Base-by-base conservation (phyloP, 2,113 vertebrate species). In the Albula goreensis region DNA sequence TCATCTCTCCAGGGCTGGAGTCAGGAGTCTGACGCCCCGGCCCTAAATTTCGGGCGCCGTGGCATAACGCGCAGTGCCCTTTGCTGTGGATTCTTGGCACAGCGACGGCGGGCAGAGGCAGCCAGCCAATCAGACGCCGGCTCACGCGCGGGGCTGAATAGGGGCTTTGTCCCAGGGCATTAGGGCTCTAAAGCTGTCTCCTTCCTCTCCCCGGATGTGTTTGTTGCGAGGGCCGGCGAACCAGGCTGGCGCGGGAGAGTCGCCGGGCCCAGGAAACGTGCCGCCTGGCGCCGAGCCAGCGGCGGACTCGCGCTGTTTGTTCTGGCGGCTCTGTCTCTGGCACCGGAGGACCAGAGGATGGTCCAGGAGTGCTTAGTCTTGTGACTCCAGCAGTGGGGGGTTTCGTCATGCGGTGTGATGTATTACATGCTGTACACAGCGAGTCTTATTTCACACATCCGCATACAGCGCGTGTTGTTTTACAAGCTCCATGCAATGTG, bases 111-210 rank as follows among this genome's bases (percentile, higher is more conserved):
- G 49, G 56, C 48, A 57, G 8, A 74, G 57, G 49, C 77, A 53
- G 86, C 66, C 19, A 51, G 53, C 19, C 89, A 83, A 86, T 88
- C 9, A 9, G 2, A 87, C 89, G 83, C 82, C 41, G 90, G 90
- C 86, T 89, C 87, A 89, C 87, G 91, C 90, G 91, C 91, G 85
- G 85, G 92, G 86, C 91, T 95, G 93, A 95, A 94, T 94, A 88
- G 92, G 82, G 84, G 91, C 93, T 94, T 95, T 95, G 93, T 95
- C 88, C 91, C 86, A 87, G 31, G 88, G 92, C 82, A 94, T 94
- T 93, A 94, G 87, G 57, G 87, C 84, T 89, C 31, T 85, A 93
- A 92, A 94, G 93, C 92, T 86, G 91, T 90, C 92, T 92, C 90
- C 60, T 66, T 66, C 6, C 15, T 87, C 93, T 86, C 90, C 85